Conservation (phyloP, 2,888 invertebrate genomes). For the Philopedon plagiatum region DNA sequence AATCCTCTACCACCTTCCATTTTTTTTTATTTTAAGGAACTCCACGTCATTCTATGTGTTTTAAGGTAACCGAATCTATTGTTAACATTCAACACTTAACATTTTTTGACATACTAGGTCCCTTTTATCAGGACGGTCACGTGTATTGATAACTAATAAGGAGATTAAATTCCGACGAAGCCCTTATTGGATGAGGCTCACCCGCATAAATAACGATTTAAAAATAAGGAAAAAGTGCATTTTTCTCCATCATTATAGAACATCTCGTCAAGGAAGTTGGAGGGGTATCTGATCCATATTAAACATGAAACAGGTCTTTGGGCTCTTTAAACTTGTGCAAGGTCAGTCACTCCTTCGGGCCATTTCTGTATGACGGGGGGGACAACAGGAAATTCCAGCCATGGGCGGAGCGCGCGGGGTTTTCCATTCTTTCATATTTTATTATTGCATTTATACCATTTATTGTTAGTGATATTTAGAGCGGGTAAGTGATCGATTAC, state of each 20-base stretch:
- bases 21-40: no score
- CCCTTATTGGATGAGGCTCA: no score
- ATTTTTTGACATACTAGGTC: no score
- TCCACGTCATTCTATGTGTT: no score
- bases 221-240: not conserved
- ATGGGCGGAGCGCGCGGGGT: constrained; percentile 12
- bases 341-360: constrained; percentile 52
- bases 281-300: constrained; percentile 19
- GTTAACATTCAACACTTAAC: no score
- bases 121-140: no score
- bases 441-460: not conserved
- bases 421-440: not conserved
- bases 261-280: not conserved
- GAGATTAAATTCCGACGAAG: no score
- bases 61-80: no score
- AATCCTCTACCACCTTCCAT: no score
- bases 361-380: constrained; percentile 40
- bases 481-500: no score
- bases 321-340: constrained; percentile 50
- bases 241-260: not conserved
- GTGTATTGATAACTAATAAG: no score
- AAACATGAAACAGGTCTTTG: constrained; percentile 23
- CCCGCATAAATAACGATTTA: not conserved
- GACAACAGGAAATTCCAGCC: constrained; percentile 46
- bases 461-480: no score